Evolutionary conservation across 2,797 vertebrate genomes (phyloP).

Genomic region (Myotis planiceps): DNA sequence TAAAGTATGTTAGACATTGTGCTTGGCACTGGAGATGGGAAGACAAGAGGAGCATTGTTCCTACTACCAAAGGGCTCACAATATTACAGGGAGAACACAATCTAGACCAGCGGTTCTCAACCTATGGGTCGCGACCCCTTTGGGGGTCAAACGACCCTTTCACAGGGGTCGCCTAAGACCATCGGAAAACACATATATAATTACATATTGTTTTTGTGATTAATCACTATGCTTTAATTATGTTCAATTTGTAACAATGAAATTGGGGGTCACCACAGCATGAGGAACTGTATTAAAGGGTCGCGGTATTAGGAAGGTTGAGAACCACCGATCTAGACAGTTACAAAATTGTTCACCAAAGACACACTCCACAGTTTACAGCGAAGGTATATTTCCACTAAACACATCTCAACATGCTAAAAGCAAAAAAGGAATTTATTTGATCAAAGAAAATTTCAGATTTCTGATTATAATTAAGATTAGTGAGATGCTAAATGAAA

Average conservation of each 20-base stretch:
- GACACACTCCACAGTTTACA: background rate
- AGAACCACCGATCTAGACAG: background rate
- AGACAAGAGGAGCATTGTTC: background rate
- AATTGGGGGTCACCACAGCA: too few relatives aligned
- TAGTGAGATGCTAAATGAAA: constrained; percentile 13
- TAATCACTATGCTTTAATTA: too few relatives aligned
- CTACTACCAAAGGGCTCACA: background rate
- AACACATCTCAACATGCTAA: background rate
- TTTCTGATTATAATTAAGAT: background rate
- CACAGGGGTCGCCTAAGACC: too few relatives aligned
- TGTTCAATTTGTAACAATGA: too few relatives aligned
- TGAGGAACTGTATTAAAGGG: too few relatives aligned
- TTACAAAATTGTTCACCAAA: background rate
- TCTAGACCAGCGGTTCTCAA: background rate
- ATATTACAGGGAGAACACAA: background rate
- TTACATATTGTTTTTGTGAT: too few relatives aligned
- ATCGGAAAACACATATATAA: too few relatives aligned
- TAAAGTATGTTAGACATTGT: background rate
- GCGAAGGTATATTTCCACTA: background rate
- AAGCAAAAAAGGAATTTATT: background rate
- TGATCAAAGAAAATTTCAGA: background rate
- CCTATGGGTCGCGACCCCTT: too few relatives aligned
- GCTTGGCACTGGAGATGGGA: background rate
- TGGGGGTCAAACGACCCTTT: too few relatives aligned
- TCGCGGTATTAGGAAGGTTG: too few relatives aligned